phyloP scores from a whole-genome alignment of 2,797 vertebrate genomes.

The Erithacus rubecula region DNA sequence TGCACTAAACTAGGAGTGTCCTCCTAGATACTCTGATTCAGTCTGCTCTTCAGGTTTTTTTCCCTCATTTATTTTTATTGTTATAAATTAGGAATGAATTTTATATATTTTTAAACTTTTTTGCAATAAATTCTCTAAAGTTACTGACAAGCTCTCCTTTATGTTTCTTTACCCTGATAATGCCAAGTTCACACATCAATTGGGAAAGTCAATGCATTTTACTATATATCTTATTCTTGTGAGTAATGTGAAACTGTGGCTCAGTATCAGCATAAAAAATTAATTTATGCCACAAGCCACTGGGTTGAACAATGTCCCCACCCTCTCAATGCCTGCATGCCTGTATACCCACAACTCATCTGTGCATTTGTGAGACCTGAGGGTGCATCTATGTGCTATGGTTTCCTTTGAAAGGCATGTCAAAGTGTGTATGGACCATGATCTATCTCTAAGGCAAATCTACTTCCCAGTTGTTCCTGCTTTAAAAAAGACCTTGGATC shows the following conservation, averaged over 20 bases:
- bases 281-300: background rate
- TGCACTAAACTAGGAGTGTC: background rate
- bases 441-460: background rate
- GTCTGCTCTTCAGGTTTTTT: background rate
- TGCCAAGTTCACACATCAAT: accelerated
- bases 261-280: background rate
- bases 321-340: background rate
- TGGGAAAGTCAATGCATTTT: background rate
- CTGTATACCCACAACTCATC: background rate
- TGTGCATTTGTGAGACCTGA: background rate
- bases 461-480: background rate
- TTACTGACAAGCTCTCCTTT: background rate
- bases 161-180: background rate
- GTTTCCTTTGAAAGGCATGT: background rate
- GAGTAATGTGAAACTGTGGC: background rate
- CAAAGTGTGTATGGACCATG: background rate
- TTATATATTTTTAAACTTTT: background rate
- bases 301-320: background rate
- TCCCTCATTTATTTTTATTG: background rate
- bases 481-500: background rate
- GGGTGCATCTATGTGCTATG: too few species aligned
- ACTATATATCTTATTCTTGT: background rate
- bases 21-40: background rate
- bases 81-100: background rate
- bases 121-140: background rate